Evolutionary conservation across 2,113 vertebrate species (phyloP), one percentile per base, ranked within the genome.

Genomic region (Scortum barcoo): DNA sequence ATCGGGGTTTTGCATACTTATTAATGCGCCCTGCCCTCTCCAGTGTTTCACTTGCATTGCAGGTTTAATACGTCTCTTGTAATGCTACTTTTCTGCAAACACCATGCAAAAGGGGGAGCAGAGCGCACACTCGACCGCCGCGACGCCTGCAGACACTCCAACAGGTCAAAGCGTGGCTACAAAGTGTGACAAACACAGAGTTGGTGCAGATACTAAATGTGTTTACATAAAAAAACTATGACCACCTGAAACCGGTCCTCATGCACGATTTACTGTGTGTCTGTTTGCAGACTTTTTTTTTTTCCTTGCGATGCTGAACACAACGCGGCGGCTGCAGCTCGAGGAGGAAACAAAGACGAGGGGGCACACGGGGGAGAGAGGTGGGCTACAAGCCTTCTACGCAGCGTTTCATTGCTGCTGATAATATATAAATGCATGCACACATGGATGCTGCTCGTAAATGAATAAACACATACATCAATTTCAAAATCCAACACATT

Each of bases 381-480:
- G 71, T 9, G 72, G 67, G 69, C 80, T 62, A 12, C 83, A 3
- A 46, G 87, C 51, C 73, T 22, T n/a, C 88, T 28, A 20, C 40
- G 81, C 84, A 63, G 82, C 85, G 57, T 84, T 85, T 90, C 90
- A 86, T 86, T 62, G 85, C 83, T 2, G 85, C 89, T 91, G 91
- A 92, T 92, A 83, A 90, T 86, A 90, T 88, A 92, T 84, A 92
- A 92, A 93, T 72, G 83, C 89, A 85, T 85, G 85, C 92, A 88
- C 92, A 91, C 90, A 88, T 89, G 90, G 88, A 89, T 87, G 88
- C 87, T 84, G 86, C 90, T 91, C 87, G 88, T 91, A 93, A 94
- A 93, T 89, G 89, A 93, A 94, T 90, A 93, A 94, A 94, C 92
- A 94, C 93, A 94, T 94, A 93, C 92, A 93, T 94, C 92, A 93